Percentiles rank a stretch among this genome's conserved stretches.
These are phyloP conservation scores for Formicarius rufipectus DNA, from an alignment of 2,113 vertebrate genomes.

Conservation along the genomic window DNA sequence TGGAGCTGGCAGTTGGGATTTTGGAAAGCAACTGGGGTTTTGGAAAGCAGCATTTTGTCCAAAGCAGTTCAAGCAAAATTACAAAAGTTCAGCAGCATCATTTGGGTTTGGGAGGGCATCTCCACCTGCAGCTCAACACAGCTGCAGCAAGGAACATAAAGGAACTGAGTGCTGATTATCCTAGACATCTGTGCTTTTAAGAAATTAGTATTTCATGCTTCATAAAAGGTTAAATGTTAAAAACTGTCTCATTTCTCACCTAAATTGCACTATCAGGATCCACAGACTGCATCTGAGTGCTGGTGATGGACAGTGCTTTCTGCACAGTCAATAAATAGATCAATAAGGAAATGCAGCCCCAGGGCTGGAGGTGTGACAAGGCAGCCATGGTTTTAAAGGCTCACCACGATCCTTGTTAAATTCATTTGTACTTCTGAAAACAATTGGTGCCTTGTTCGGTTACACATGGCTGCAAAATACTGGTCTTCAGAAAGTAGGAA, in stretches of 20 bases:
- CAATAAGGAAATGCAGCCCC: background rate
- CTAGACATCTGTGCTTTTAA: background rate
- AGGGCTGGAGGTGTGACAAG: background rate
- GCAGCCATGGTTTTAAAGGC: background rate
- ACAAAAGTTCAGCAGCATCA: background rate
- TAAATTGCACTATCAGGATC: background rate
- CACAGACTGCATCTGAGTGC: background rate
- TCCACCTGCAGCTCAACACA: background rate
- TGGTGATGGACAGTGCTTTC: background rate
- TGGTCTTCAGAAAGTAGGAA: background rate
- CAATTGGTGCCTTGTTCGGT: background rate
- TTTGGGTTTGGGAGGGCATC: background rate
- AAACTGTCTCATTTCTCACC: background rate
- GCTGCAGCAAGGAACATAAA: background rate
- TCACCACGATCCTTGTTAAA: background rate
- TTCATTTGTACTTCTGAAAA: background rate
- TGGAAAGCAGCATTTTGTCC: background rate
- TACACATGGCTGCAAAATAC: background rate
- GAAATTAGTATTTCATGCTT: background rate
- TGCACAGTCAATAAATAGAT: background rate
- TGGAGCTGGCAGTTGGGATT: fast-evolving
- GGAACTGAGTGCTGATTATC: background rate
- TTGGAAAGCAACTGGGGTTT: background rate
- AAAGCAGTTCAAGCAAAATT: background rate
- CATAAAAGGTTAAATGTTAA: background rate